Base-by-base conservation (phyloP, 2,797 vertebrate genomes). In the Octomys mimax region DNA sequence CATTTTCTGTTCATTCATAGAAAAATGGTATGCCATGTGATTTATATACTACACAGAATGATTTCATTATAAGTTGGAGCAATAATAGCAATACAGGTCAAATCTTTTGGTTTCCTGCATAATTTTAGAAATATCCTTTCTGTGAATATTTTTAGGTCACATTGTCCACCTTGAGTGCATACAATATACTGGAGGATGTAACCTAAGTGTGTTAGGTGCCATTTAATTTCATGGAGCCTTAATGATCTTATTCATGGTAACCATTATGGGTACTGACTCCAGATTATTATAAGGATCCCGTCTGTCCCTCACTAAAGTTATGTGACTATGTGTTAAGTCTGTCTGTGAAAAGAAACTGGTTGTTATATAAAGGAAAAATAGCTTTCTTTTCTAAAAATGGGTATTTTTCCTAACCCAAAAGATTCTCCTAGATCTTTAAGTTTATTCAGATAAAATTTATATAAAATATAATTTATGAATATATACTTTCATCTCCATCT, bases 351-450 rank as follows among this genome's bases (percentile, higher is more conserved):
- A 33, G 49, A 93, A 22, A 59, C 16, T 62, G 64, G 28, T 75
- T 87, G 21, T 46, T 83, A 64, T 59, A 16, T 54, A 64, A 95
- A 61, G 7, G 49, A 82, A 94, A 83, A 12, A 52, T 6, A 70
- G 2, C 6, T 83, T 82, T 89, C 54, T 94, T 94, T 96, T 68
- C n/a, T 75, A 85, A 86, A 94, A 78, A 49, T 49, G 36, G 16
- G 75, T 54, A 80, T 91, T 89, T 78, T 71, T 39, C n/a, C 68
- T 88, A 92, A 91, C 9, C 11, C 42, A 91, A 68, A 77, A 42
- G n/a, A 82, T 68, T 93, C 54, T 61, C 39, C 71, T 95, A 14
- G 16, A 73, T 89, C 93, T 95, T 78, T n/a, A 52, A 90, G 70
- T 94, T 26, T 95, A 62, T 80, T 80, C 39, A 70, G 8, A 77